Conservation (phyloP, 35 echinoderm and acorn worm species). For the Ophiothrix spiculata region DNA sequence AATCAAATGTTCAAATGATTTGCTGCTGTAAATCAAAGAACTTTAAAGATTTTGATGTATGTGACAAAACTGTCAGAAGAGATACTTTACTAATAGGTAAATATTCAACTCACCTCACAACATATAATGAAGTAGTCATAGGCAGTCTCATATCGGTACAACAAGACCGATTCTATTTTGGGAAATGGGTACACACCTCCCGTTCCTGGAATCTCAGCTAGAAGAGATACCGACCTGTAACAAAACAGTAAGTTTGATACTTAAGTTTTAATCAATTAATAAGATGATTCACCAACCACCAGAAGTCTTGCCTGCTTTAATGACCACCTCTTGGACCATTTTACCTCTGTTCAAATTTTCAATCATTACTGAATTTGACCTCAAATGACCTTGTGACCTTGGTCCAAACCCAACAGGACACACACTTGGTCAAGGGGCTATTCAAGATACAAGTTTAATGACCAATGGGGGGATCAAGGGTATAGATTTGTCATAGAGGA, state of each 20-base stretch:
- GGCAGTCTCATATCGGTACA: slow-evolving; percentile 76
- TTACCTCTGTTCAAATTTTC: too few species aligned
- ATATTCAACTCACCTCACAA: slow-evolving; percentile 91
- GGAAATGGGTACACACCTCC: slow-evolving; percentile 72
- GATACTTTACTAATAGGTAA: background rate
- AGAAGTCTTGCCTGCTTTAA: too few species aligned
- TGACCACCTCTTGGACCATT: too few species aligned
- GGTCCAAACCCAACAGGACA: too few species aligned
- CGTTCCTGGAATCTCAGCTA: slow-evolving; percentile 84
- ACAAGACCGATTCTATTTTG: slow-evolving; percentile 70
- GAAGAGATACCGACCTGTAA: slow-evolving; percentile 62
- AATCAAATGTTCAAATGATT: background rate
- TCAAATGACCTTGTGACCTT: too few species aligned
- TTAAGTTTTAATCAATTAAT: background rate
- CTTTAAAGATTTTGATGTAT: too few species aligned
- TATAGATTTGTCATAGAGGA: too few species aligned
- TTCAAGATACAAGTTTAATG: too few species aligned
- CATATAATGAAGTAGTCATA: slow-evolving; percentile 94
- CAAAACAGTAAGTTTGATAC: background rate
- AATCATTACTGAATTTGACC: too few species aligned
- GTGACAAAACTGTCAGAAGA: background rate
- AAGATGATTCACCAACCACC: too few species aligned
- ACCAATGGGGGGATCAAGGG: too few species aligned
- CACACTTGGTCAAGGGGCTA: too few species aligned
- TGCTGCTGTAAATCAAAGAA: background rate